These are phyloP conservation scores for Alloscopus bannaensis DNA, from an alignment of 2,888 invertebrate species.

Conservation along the genomic window DNA sequence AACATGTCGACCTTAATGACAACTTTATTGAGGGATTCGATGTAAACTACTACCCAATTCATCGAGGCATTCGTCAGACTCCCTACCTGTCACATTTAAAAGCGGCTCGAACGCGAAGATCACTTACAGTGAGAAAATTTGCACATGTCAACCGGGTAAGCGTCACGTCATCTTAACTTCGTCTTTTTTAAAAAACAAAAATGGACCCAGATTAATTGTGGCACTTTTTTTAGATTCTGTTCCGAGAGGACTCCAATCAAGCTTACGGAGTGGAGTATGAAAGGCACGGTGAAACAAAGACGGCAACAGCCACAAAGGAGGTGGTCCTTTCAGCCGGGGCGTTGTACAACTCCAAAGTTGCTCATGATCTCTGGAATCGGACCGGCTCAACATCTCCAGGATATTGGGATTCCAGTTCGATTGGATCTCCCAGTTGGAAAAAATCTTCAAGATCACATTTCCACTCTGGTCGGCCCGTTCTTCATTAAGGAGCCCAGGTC, in stretches of 20 bases:
- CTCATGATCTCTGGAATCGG: slow-evolving; percentile 67
- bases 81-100: slow-evolving; percentile 61
- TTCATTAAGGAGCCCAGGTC: slow-evolving; percentile 57
- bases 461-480: slow-evolving; percentile 64
- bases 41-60: slow-evolving; percentile 59
- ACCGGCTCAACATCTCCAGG: slow-evolving; percentile 63
- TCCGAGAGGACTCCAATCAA: slow-evolving; percentile 48
- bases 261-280: slow-evolving; percentile 69
- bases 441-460: slow-evolving; percentile 68
- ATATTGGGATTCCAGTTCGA: slow-evolving; percentile 48
- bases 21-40: slow-evolving; percentile 69
- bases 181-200: too few relatives aligned
- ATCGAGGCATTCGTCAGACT: slow-evolving; percentile 64
- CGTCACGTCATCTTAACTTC: too few relatives aligned
- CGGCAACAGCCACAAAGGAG: slow-evolving; percentile 62
- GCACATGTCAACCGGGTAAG: slow-evolving; percentile 65
- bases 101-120: slow-evolving; percentile 49
- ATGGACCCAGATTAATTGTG: too few relatives aligned
- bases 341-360: slow-evolving; percentile 43
- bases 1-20: slow-evolving; percentile 65
- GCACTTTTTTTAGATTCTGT: slow-evolving; percentile 40
- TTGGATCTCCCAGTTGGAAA: slow-evolving; percentile 61
- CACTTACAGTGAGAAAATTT: slow-evolving; percentile 65
- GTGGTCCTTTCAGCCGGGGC: slow-evolving; percentile 57
- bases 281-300: slow-evolving; percentile 56